These are phyloP conservation scores for Zapus hudsonius DNA, from an alignment of 2,113 vertebrate species.

Conservation along the genomic window DNA sequence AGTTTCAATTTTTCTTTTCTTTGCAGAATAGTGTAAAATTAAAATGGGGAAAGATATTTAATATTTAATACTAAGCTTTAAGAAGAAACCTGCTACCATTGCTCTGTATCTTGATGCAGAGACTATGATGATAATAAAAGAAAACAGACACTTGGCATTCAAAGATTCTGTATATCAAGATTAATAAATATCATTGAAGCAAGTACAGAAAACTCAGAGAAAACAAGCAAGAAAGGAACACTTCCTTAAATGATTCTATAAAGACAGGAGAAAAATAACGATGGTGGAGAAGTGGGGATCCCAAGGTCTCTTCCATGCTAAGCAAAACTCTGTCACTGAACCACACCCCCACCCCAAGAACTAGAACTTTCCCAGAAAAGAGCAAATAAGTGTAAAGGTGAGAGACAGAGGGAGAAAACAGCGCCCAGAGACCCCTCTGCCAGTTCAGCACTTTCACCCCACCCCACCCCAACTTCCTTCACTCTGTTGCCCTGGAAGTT, in stretches of 20 bases:
- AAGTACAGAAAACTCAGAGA: neutral
- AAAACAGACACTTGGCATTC: too few relatives aligned
- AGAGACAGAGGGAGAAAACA: neutral
- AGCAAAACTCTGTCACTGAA: neutral
- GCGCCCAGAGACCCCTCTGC: neutral
- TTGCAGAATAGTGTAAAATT: too few relatives aligned
- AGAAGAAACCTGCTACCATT: too few relatives aligned
- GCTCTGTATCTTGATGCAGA: too few relatives aligned
- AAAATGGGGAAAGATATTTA: too few relatives aligned
- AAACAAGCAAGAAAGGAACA: neutral
- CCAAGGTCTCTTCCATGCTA: neutral
- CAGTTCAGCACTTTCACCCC: neutral
- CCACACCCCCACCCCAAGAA: neutral
- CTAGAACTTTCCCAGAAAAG: neutral
- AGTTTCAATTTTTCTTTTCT: too few relatives aligned
- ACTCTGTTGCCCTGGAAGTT: neutral
- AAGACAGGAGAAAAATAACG: neutral
- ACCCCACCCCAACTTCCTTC: neutral
- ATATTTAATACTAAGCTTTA: too few relatives aligned
- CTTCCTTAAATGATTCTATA: neutral
- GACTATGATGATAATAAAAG: too few relatives aligned
- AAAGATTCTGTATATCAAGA: too few relatives aligned
- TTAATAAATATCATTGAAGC: conserved; percentile 31
- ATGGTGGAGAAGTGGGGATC: neutral
- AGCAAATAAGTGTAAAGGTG: neutral